Evolutionary conservation across 1,140 invertebrate genomes (phyloP).

Genomic region (Lepidurus apus): DNA sequence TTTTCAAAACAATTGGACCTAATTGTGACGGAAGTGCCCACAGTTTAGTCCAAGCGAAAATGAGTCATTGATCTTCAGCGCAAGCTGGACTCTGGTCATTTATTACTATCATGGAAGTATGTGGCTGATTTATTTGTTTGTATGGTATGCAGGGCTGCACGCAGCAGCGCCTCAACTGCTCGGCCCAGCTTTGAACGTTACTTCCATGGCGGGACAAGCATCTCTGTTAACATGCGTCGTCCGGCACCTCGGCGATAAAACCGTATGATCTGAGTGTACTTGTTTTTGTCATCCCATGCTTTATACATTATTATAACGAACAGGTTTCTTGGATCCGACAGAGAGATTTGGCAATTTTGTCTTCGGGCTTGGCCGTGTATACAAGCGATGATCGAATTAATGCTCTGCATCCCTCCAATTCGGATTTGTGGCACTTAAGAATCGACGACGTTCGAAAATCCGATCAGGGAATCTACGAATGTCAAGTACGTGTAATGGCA

Average conservation of each 20-base stretch:
- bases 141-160: not conserved
- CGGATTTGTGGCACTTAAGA: slow-evolving; percentile 31
- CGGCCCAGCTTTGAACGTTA: slow-evolving; percentile 33
- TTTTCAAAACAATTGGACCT: not conserved
- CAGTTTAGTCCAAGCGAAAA: not conserved
- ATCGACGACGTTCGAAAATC: slow-evolving; percentile 25
- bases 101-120: not conserved
- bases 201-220: slow-evolving; percentile 26
- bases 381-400: slow-evolving; percentile 32
- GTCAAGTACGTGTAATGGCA: slow-evolving; percentile 24
- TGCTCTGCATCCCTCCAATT: slow-evolving; percentile 29
- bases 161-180: slow-evolving; percentile 28
- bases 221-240: slow-evolving; percentile 30
- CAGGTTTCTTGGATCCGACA: slow-evolving; percentile 33
- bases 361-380: slow-evolving; percentile 29
- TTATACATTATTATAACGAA: not conserved
- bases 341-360: slow-evolving; percentile 31
- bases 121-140: not conserved
- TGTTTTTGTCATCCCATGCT: not conserved
- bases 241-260: slow-evolving; percentile 33
- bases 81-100: not conserved
- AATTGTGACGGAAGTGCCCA: not conserved
- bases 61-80: not conserved
- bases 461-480: slow-evolving; percentile 32
- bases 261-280: slow-evolving; percentile 21